Evolutionary conservation across 2,797 vertebrate species (phyloP).

Genomic region (Neosilurus mollespiculum): DNA sequence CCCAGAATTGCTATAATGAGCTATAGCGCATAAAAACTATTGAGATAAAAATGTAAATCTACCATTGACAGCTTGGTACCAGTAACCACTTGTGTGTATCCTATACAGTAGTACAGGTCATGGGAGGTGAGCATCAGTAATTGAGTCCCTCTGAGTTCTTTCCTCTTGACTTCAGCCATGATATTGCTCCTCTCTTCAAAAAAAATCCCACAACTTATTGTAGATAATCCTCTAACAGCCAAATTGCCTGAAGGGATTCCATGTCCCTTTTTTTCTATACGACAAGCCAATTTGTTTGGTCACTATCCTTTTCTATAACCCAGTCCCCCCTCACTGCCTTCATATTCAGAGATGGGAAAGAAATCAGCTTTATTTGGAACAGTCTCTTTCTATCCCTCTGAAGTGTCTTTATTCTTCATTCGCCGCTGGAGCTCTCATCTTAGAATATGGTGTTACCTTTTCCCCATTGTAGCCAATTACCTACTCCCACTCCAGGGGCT

Average conservation of each 20-base stretch:
- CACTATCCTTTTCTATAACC: constrained; percentile 59
- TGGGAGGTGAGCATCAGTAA: constrained; percentile 48
- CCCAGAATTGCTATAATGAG: not conserved
- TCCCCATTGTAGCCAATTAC: constrained; percentile 55
- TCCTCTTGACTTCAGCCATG: constrained; percentile 38
- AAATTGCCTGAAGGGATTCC: constrained; percentile 66
- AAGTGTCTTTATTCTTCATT: constrained; percentile 50
- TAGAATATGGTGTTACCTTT: constrained; percentile 48
- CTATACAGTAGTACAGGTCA: constrained; percentile 21
- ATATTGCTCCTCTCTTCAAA: constrained; percentile 51
- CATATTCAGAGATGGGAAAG: constrained; percentile 21
- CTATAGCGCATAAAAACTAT: not conserved
- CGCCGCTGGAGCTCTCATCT: constrained; percentile 47
- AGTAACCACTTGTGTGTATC: not conserved
- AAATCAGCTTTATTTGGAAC: constrained; percentile 42
- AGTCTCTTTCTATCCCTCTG: constrained; percentile 38
- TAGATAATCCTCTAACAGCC: constrained; percentile 68
- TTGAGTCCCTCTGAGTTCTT: constrained; percentile 53
- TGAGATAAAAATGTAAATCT: not conserved
- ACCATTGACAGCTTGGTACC: not conserved
- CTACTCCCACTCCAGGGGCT: constrained; percentile 49
- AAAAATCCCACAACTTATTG: constrained; percentile 67
- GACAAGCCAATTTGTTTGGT: constrained; percentile 66
- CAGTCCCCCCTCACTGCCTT: constrained; percentile 1
- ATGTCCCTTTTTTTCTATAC: constrained; percentile 50